Base-by-base conservation (phyloP, 2,888 invertebrate genomes). In the Ophonus ardosiacus region DNA sequence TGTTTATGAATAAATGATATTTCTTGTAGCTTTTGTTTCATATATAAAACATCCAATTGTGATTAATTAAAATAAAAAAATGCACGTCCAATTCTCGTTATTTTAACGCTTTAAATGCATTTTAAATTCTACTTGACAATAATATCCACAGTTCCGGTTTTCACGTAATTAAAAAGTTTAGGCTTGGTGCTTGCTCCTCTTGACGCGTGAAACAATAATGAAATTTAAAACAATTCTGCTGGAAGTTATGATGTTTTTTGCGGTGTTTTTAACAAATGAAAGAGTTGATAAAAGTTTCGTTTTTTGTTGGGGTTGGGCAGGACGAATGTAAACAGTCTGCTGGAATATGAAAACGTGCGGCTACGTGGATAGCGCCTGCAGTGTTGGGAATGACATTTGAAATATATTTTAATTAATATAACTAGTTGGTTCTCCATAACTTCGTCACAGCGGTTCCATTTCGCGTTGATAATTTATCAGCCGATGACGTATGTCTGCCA, bases 351-450 rank as follows among this genome's bases (percentile, higher is more conserved):
- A 63, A 63, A 31, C 31, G 31, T 31, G 31, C 6, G 31, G 31
- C 31, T 31, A 5, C 31, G 43, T 51, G 43, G 6, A 43, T 51
- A 51, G 21, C 31, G 10, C 0, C 10, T 65, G 31, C 24, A 21
- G 18, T 21, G 24, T 63, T 21, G 10, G 3, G 10, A 7, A 17
- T 74, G 74, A 74, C 74, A 74, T 74, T 51, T 74, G 17, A 51
- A 74, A 74, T 74, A 74, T 74, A 51, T 74, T 43, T 74, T 40
- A 74, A 74, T 74, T 74, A 74, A 74, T 74, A 74, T 74, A 74
- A 74, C 40, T 74, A 43, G 74, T 65, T 65, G 31, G 63, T 43
- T 71, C 40, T 71, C 71, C 71, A 71, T 71, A 71, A 71, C 74
- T 43, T 74, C 43, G 51, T 18, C 17, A 74, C 17, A 51, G 17